A percentile compares a stretch with the other conserved stretches of the same genome.
These are phyloP conservation scores for Piaya cayana DNA, from an alignment of 2,113 vertebrate genomes.

Conservation along the genomic window DNA sequence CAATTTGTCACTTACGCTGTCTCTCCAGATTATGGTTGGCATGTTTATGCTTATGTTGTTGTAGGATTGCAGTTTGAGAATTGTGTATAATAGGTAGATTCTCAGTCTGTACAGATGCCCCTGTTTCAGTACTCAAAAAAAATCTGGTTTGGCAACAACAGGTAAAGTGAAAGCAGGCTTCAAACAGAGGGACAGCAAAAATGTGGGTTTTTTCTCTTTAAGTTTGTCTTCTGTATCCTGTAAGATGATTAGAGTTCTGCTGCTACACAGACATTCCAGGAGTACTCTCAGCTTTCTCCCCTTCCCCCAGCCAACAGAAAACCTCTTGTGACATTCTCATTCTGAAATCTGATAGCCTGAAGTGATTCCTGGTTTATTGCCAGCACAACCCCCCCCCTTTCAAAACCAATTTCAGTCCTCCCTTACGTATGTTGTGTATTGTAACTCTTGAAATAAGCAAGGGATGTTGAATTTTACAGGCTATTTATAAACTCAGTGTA, in stretches of 20 bases:
- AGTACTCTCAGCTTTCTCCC: neutral
- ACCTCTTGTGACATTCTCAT: neutral
- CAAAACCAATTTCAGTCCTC: neutral
- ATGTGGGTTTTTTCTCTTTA: neutral
- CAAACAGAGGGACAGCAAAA: neutral
- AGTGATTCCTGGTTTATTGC: constrained; percentile 4
- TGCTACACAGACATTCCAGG: neutral
- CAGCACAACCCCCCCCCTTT: neutral
- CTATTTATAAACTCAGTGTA: neutral
- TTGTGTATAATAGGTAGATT: neutral
- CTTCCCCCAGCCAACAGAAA: neutral
- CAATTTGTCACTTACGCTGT: neutral
- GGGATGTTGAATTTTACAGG: neutral
- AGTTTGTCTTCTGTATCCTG: neutral
- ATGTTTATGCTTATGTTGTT: neutral
- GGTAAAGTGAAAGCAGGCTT: neutral
- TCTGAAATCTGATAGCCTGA: constrained; percentile 13
- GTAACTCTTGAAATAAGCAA: neutral
- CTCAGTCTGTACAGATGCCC: neutral
- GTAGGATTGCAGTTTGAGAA: neutral
- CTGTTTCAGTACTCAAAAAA: neutral
- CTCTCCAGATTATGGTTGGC: neutral
- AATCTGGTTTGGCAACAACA: rapidly evolving
- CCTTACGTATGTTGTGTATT: neutral
- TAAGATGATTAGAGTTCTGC: neutral